These are phyloP conservation scores for Trididemnum clinides DNA, from an alignment of 23 tunicate species.

Conservation along the genomic window DNA sequence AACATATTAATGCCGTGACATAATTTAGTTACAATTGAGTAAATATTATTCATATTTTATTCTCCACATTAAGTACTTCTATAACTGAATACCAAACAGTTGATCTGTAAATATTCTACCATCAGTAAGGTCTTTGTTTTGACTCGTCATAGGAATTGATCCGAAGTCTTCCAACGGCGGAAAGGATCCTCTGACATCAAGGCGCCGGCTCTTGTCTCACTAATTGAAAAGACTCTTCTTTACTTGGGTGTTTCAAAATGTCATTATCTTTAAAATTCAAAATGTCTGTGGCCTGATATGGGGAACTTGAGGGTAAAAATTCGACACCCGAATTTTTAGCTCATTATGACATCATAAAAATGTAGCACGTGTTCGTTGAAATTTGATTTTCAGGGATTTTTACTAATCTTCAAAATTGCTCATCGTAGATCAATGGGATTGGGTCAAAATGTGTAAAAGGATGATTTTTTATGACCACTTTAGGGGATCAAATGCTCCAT, in stretches of 20 bases:
- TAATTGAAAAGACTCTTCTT: no score
- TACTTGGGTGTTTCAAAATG: neutral
- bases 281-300: neutral
- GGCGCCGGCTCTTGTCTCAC: no score
- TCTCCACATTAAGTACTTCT: no score
- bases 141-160: no score
- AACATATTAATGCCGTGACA: no score
- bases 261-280: neutral
- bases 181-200: no score
- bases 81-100: no score
- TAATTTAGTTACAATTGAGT: no score
- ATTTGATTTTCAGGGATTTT: neutral
- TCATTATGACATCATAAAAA: neutral
- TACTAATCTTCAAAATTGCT: neutral
- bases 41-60: no score
- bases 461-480: neutral
- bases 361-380: neutral
- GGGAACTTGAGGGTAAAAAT: neutral
- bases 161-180: no score
- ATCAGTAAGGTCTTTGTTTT: no score
- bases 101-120: no score
- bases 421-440: neutral
- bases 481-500: neutral
- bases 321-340: neutral
- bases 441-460: neutral